phyloP scores from a whole-genome alignment of 2,113 vertebrate genomes.

The Cryptotis parvus region DNA sequence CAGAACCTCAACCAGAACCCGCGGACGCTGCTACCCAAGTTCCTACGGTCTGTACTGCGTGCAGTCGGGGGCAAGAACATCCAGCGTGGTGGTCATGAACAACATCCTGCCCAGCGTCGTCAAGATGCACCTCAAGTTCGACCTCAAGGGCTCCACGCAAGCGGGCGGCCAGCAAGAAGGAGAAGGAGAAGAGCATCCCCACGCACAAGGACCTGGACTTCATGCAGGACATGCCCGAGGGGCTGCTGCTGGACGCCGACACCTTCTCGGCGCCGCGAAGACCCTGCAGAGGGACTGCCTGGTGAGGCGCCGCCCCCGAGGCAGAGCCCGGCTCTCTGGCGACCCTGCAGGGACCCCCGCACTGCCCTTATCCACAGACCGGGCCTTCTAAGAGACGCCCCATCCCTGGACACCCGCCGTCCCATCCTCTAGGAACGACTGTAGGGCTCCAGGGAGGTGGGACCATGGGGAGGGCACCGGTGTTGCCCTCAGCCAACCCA shows the following conservation, averaged over 20 bases:
- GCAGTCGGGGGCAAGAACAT: conserved; percentile 98
- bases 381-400: too few relatives aligned
- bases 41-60: conserved; percentile 98
- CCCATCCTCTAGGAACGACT: too few relatives aligned
- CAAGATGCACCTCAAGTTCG: conserved; percentile 98
- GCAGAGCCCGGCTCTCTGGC: too few relatives aligned
- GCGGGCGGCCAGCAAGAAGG: conserved; percentile 96
- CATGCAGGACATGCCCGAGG: conserved; percentile 95
- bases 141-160: conserved; percentile 98
- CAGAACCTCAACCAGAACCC: conserved; percentile 98
- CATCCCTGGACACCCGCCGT: too few relatives aligned
- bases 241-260: conserved; percentile 95
- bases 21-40: conserved; percentile 97
- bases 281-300: conserved; percentile 97
- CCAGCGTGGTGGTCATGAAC: conserved; percentile 98
- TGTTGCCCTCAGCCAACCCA: background rate
- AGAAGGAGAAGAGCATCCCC: conserved; percentile 95
- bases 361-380: background rate
- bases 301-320: conserved; percentile 87
- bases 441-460: background rate
- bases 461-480: background rate
- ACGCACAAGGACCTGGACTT: conserved; percentile 99
- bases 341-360: too few relatives aligned
- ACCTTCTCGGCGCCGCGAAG: conserved; percentile 95
- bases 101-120: conserved; percentile 96